phyloP scores from a whole-genome alignment of 2,113 vertebrate genomes.

The Ptychochromis oligacanthus region DNA sequence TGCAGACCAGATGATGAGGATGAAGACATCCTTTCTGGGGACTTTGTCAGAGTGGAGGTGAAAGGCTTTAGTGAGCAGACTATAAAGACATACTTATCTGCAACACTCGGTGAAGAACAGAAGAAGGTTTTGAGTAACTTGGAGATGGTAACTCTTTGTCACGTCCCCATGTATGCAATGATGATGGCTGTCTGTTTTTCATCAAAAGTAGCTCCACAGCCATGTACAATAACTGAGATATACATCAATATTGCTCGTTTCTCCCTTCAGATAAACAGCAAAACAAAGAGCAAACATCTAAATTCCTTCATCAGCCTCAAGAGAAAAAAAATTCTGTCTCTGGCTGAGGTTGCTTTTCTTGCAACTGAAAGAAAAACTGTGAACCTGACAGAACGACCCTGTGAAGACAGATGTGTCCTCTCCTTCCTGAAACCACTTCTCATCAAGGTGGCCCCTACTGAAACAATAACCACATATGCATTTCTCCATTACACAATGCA shows the following conservation, averaged over 20 bases:
- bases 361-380: neutral
- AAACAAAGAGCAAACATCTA: fast-evolving
- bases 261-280: slow-evolving; percentile 5
- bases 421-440: slow-evolving; percentile 40
- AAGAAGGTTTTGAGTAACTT: neutral
- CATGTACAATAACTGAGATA: slow-evolving; percentile 11
- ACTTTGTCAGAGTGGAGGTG: slow-evolving; percentile 25
- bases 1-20: slow-evolving; percentile 38
- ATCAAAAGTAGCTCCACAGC: neutral
- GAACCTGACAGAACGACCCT: neutral
- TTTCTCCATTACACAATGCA: slow-evolving; percentile 50
- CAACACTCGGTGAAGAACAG: neutral
- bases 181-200: slow-evolving; percentile 35
- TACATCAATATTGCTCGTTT: slow-evolving; percentile 35
- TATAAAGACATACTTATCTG: slow-evolving; percentile 26
- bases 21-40: neutral
- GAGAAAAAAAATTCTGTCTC: neutral
- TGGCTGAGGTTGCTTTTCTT: slow-evolving; percentile 33
- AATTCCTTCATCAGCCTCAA: fast-evolving
- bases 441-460: fast-evolving
- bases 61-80: slow-evolving; percentile 47
- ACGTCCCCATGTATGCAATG: slow-evolving; percentile 47
- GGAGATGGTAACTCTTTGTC: slow-evolving; percentile 43
- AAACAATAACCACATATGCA: neutral
- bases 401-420: slow-evolving; percentile 7